Conservation (phyloP, 2,113 vertebrate species). For the Ia io region DNA sequence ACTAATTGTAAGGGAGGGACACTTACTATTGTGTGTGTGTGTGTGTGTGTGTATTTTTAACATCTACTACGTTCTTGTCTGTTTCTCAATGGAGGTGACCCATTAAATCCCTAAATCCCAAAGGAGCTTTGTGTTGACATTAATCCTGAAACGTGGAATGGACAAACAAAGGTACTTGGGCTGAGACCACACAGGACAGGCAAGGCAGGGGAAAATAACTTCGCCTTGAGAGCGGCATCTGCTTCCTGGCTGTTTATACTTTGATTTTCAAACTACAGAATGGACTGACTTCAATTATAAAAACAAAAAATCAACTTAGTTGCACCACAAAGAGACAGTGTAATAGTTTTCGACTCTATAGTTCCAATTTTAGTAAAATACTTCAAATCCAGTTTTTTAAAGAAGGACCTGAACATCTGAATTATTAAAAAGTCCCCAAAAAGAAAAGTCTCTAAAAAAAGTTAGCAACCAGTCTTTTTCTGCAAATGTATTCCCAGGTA, state of each 20-base stretch:
- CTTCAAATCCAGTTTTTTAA: background rate
- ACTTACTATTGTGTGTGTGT: background rate
- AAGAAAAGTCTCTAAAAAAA: conserved; percentile 28
- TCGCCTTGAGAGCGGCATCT: background rate
- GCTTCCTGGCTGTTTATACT: background rate
- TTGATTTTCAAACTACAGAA: background rate
- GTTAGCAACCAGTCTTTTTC: background rate
- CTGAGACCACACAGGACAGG: background rate
- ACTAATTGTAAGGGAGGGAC: background rate
- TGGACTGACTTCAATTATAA: background rate
- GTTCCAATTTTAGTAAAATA: conserved; percentile 24
- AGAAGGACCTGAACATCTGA: background rate
- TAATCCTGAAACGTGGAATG: background rate
- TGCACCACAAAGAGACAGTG: background rate
- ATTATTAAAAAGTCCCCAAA: background rate
- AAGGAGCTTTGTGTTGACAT: background rate
- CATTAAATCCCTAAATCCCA: background rate
- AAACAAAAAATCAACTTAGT: background rate
- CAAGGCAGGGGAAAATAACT: background rate
- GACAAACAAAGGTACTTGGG: background rate
- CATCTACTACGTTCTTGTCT: background rate
- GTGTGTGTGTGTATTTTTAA: background rate
- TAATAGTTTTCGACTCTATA: background rate
- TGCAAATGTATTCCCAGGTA: background rate
- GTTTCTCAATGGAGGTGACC: background rate